Base-by-base conservation (phyloP, 2,113 vertebrate genomes). In the Notothenia rossii region DNA sequence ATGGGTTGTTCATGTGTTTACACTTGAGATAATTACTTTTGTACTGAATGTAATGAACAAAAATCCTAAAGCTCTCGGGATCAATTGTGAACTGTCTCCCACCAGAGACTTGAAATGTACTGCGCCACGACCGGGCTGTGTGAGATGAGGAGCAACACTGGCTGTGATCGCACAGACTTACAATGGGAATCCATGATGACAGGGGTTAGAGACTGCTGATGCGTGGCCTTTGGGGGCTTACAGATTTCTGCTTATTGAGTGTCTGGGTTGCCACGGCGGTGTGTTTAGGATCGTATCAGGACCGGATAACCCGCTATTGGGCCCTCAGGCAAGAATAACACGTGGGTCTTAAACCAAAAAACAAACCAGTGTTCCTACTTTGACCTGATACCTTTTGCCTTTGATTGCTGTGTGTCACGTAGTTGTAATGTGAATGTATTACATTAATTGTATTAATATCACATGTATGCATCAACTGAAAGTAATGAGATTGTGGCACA, bases 181-280 rank as follows among this genome's bases (percentile, higher is more conserved):
- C 13, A 50, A 7, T 13, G 20, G 18, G 45, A 55, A 64, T 59
- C 55, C 73, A 12, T 55, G 59, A 79, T 7, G 3, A 20, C 4
- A 15, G 65, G 68, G 63, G 53, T 76, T 71, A 55, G 67, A 51
- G n/a, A 61, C 60, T 55, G 72, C 46, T 81, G 62, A 76, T 69
- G 79, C 10, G 2, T 58, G 69, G 54, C 33, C 15, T 10, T 55
- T 49, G 46, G 72, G 61, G 20, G 59, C 53, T 54, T 64, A 50
- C 2, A 18, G 58, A 60, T 75, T 84, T 73, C 22, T 18, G 67
- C 9, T 67, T 61, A 66, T 55, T 5, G 14, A 73, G 54, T 20
- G 7, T 64, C 45, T 72, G 60, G 13, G 10, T 46, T 36, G 36
- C 58, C 59, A 14, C 56, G 10, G 40, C 15, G 53, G n/a, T 45